Evolutionary conservation across 2,113 vertebrate species (phyloP).

Genomic region (Xiphias gladius): DNA sequence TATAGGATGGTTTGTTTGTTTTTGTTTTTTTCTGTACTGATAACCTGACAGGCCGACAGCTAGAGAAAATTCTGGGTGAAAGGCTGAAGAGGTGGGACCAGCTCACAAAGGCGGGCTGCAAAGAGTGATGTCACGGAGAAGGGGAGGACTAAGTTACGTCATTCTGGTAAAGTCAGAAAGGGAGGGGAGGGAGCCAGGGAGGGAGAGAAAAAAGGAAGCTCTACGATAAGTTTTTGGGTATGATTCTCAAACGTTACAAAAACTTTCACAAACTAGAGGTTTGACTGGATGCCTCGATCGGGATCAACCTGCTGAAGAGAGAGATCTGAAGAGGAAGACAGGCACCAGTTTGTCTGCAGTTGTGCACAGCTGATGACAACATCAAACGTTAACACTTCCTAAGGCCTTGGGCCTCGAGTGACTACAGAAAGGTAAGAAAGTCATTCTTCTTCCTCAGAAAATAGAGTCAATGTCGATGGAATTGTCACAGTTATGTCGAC

Average conservation of each 20-base stretch:
- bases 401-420: slow-evolving; percentile 81
- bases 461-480: not conserved
- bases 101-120: slow-evolving; percentile 57
- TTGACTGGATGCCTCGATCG: slow-evolving; percentile 5
- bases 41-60: not conserved
- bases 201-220: slow-evolving; percentile 83
- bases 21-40: slow-evolving; percentile 1
- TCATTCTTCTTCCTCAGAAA: slow-evolving; percentile 26
- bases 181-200: slow-evolving; percentile 76
- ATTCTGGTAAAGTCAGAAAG: slow-evolving; percentile 71
- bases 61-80: not conserved
- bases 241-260: slow-evolving; percentile 71
- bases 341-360: slow-evolving; percentile 57
- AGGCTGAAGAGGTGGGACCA: slow-evolving; percentile 50
- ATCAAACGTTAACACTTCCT: slow-evolving; percentile 78
- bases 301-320: slow-evolving; percentile 41
- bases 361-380: slow-evolving; percentile 76
- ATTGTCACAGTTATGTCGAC: not conserved
- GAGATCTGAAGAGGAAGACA: slow-evolving; percentile 45
- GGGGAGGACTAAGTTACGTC: slow-evolving; percentile 79
- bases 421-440: slow-evolving; percentile 75
- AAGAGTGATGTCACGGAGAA: slow-evolving; percentile 65
- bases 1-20: not conserved
- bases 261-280: slow-evolving; percentile 51
- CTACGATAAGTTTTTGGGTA: slow-evolving; percentile 70